Base-by-base conservation (phyloP, 2,797 vertebrate species). In the Fundulus diaphanus region DNA sequence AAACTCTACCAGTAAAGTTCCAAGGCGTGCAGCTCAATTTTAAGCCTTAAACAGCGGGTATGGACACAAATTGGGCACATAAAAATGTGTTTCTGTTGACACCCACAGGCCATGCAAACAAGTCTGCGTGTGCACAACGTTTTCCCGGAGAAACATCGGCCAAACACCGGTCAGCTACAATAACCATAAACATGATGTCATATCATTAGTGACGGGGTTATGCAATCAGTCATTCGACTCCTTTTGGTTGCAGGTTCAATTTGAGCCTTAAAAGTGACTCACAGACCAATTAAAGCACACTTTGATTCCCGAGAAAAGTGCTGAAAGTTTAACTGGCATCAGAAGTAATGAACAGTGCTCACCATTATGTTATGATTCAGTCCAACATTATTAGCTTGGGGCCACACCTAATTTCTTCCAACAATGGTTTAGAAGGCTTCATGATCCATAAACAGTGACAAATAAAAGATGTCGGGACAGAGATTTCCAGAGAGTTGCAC, bases 261-360 rank as follows among this genome's bases (percentile, higher is more conserved):
- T 57, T 72, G 46, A 72, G 44, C 70, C 61, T n/a, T 44, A 77
- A 81, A 65, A 63, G 61, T 74, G 73, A 74, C 73, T 44, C 73
- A 74, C 63, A 54, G n/a, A 29, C 63, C 51, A 68, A 74, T 67
- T 74, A 67, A 44, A 51, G 72, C n/a, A 42, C 24, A 67, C 61
- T 51, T 65, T 65, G 59, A 27, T 73, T 65, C 59, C 56, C 40
- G n/a, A 51, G 46, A 73, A 49, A 20, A 37, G 44, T 27, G 46
- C 35, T 49, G 59, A 73, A 33, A 63, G 27, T 73, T 51, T 18
- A 49, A 63, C 57, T 49, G 71, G 57, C 54, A 48, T 46, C 56
- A 46, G 70, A 44, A 57, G 18, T 59, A n/a, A 44, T 44, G 54
- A 72, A 44, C 70, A 59, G 70, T 7, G 42, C 37, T 72, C 27